These are phyloP conservation scores for Mamestra brassicae DNA, from an alignment of 2,888 invertebrate genomes.

Conservation along the genomic window DNA sequence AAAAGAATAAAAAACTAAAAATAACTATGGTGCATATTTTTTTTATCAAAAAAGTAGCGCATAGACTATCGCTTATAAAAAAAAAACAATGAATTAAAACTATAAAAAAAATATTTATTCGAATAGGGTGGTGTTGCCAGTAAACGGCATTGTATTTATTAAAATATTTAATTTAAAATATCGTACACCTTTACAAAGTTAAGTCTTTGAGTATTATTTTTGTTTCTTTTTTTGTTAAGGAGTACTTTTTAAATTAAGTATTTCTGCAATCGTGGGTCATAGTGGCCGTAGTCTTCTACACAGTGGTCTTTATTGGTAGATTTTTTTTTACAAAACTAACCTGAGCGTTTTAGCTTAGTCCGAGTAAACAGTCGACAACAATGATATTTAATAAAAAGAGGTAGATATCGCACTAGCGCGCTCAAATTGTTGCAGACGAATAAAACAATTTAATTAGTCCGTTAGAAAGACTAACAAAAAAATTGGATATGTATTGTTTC, in stretches of 20 bases:
- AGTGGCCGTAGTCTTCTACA: constrained; percentile 12
- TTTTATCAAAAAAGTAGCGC: constrained; percentile 58
- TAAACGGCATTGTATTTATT: constrained; percentile 54
- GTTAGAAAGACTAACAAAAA: too few species aligned
- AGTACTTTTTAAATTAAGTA: constrained; percentile 52
- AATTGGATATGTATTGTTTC: too few species aligned
- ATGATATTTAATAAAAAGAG: too few species aligned
- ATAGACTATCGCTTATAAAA: constrained; percentile 57
- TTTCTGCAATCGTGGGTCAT: constrained; percentile 26
- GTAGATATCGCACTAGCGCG: too few species aligned
- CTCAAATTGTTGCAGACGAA: too few species aligned
- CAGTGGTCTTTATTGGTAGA: constrained; percentile 30
- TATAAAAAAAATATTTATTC: constrained; percentile 60
- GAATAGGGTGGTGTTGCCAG: constrained; percentile 50
- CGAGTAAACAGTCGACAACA: too few species aligned
- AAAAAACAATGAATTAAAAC: constrained; percentile 40
- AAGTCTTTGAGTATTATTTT: constrained; percentile 58
- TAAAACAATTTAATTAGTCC: too few species aligned
- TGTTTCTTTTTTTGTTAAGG: constrained; percentile 39
- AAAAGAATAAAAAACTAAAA: constrained; percentile 46
- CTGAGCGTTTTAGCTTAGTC: too few species aligned
- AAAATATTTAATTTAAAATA: constrained; percentile 58
- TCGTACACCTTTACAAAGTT: constrained; percentile 43
- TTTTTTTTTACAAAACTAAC: not conserved
- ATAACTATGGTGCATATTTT: constrained; percentile 64